phyloP scores from a whole-genome alignment of 2,797 vertebrate species.

The Anolis apletophallus region DNA sequence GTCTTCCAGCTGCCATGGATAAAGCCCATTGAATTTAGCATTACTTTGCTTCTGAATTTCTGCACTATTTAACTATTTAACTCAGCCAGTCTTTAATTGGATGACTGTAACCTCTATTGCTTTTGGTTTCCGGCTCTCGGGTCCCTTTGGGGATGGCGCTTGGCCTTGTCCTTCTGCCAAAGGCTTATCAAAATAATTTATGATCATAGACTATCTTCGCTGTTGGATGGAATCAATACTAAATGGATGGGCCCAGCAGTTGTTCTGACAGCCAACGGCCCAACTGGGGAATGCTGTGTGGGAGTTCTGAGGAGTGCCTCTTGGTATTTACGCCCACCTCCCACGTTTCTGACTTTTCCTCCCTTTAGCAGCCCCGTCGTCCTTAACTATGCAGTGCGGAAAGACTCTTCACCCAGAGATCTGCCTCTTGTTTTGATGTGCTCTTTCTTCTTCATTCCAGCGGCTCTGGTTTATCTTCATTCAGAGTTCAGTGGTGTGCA shows the following conservation, averaged over 20 bases:
- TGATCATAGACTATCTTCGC: slow-evolving; percentile 11
- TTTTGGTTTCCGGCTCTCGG: neutral
- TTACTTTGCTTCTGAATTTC: neutral
- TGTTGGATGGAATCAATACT: slow-evolving; percentile 43
- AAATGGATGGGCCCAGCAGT: slow-evolving; percentile 20
- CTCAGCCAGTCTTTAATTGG: neutral
- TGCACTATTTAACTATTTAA: neutral
- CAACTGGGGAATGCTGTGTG: neutral
- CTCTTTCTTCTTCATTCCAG: neutral
- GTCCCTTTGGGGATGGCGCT: neutral
- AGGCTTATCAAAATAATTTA: slow-evolving; percentile 37
- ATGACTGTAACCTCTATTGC: neutral
- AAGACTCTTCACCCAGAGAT: neutral
- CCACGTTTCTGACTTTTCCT: neutral
- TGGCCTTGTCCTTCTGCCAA: neutral
- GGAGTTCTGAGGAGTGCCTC: neutral
- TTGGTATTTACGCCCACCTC: slow-evolving; percentile 16
- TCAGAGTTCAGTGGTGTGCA: neutral
- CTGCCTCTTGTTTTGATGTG: neutral
- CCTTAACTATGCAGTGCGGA: neutral
- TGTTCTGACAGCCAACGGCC: slow-evolving; percentile 1
- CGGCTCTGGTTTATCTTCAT: neutral
- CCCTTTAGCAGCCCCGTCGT: neutral
- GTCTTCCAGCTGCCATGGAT: neutral
- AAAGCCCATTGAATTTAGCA: neutral